Evolutionary conservation across 2,888 invertebrate genomes (phyloP).

Genomic region (Chironomus tentans): DNA sequence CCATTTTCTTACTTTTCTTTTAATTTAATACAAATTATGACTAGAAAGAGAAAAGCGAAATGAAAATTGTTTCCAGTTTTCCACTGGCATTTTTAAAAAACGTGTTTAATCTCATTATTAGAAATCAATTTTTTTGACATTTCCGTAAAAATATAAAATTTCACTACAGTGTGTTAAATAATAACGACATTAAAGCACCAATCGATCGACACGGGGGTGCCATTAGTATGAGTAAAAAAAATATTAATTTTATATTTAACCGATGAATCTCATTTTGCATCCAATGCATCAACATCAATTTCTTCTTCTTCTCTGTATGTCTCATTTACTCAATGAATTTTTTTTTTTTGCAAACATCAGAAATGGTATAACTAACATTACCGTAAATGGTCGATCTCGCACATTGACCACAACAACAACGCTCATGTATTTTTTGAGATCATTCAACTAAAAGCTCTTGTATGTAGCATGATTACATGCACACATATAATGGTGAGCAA

Average conservation of each 20-base stretch:
- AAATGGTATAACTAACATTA: neutral
- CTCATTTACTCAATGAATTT: neutral
- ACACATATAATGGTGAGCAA: neutral
- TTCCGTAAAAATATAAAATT: neutral
- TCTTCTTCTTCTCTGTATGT: neutral
- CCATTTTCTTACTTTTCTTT: no score
- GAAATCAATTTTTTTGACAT: neutral
- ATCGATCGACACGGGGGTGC: neutral
- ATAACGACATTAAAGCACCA: no score
- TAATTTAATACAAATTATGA: no score
- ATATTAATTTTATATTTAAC: neutral
- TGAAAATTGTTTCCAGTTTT: no score
- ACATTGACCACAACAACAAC: constrained; percentile 5
- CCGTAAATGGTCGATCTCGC: constrained; percentile 5
- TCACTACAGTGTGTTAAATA: neutral
- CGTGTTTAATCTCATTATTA: no score
- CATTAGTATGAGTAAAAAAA: neutral
- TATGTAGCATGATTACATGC: neutral
- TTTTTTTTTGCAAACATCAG: neutral
- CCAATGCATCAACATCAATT: neutral
- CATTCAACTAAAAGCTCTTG: constrained; percentile 15
- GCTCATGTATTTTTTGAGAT: neutral
- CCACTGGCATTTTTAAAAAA: no score
- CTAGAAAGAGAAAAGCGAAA: no score
- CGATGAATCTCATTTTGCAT: neutral